phyloP scores from a whole-genome alignment of 2,113 vertebrate genomes.

The Peromyscus leucopus region DNA sequence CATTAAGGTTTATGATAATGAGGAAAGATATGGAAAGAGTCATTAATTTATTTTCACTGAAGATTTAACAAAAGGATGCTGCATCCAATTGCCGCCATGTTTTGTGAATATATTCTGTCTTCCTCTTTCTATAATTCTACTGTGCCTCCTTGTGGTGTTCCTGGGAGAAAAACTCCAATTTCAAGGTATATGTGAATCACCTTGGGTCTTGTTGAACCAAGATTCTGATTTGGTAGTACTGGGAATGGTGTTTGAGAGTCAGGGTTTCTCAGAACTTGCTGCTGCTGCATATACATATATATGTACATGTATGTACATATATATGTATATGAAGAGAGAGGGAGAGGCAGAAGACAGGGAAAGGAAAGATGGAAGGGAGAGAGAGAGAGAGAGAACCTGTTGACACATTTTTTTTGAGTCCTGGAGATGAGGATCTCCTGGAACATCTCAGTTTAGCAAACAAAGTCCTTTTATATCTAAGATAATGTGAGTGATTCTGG shows the following conservation, averaged over 20 bases:
- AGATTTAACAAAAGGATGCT: background rate
- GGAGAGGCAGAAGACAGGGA: background rate
- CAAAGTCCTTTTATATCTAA: background rate
- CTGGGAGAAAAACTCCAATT: background rate
- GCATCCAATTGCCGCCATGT: background rate
- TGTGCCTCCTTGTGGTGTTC: background rate
- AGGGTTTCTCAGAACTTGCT: no score
- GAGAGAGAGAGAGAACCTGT: background rate
- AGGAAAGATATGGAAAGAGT: background rate
- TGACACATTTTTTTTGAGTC: background rate
- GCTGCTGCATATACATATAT: background rate
- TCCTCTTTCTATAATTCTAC: background rate
- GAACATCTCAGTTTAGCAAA: background rate
- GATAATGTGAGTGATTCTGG: background rate
- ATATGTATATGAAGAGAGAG: background rate
- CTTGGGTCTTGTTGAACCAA: background rate
- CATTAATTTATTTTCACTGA: slow-evolving; percentile 7
- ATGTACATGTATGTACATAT: background rate
- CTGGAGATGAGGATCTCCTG: background rate
- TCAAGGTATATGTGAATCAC: background rate
- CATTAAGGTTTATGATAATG: background rate
- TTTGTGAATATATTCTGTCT: background rate
- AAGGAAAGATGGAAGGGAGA: background rate
- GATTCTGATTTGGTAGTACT: background rate
- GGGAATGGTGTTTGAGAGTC: no score